A percentile compares a stretch with the other conserved stretches of the same genome.
phyloP scores from a whole-genome alignment of 2,113 vertebrate species.

The Ageneiosus marmoratus region DNA sequence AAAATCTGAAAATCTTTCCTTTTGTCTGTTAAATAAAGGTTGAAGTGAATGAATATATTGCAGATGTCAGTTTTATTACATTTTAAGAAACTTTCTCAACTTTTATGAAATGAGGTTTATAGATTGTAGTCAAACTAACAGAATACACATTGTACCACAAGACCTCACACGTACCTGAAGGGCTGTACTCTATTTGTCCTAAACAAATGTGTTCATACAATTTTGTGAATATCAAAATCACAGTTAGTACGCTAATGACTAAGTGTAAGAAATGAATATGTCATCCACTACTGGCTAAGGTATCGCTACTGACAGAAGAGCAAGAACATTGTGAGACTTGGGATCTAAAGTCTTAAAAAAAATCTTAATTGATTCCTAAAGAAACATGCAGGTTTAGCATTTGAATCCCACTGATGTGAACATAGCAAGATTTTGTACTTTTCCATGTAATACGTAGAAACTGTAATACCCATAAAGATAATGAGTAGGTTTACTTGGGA shows the following conservation, averaged over 20 bases:
- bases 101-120: no score
- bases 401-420: neutral
- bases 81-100: no score
- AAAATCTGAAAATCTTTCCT: no score
- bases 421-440: neutral
- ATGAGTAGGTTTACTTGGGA: neutral
- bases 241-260: neutral
- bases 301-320: neutral
- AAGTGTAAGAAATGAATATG: neutral
- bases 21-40: no score
- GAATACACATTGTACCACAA: neutral
- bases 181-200: neutral
- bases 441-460: neutral
- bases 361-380: neutral
- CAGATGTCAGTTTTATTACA: no score
- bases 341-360: neutral
- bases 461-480: neutral
- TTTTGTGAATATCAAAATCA: neutral
- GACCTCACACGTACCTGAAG: neutral
- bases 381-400: neutral
- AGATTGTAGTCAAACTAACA: neutral
- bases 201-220: neutral
- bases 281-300: neutral
- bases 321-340: neutral
- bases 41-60: no score